Conservation (phyloP, 2,888 invertebrate genomes). For the Idaea dimidiata region DNA sequence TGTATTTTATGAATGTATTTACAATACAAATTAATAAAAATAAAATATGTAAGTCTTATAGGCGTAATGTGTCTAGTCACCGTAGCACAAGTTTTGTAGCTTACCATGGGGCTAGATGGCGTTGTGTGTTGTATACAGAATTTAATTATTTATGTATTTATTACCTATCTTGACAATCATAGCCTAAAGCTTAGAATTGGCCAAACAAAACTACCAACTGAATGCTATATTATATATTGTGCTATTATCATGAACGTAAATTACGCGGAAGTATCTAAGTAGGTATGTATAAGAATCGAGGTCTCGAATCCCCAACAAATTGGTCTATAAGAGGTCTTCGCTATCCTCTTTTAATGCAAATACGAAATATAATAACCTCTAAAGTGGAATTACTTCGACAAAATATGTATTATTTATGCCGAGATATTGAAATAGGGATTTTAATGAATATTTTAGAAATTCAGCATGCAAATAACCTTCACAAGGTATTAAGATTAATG, state of each 20-base stretch:
- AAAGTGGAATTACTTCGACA: conserved; percentile 28
- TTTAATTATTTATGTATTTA: no score
- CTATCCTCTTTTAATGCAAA: conserved; percentile 38
- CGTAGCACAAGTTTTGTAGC: no score
- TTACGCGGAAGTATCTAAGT: conserved; percentile 4
- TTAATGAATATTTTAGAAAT: conserved; percentile 6
- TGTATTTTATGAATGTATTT: no score
- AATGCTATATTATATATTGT: no score
- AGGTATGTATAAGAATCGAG: conserved; percentile 16
- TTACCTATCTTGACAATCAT: no score
- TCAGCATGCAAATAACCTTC: conserved; percentile 10
- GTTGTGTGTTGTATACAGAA: no score
- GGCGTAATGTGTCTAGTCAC: no score
- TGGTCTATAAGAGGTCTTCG: conserved; percentile 6
- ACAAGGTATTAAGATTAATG: conserved; percentile 1
- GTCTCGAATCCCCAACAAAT: conserved; percentile 13
- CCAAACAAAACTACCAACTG: no score
- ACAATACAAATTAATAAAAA: no score
- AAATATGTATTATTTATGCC: conserved; percentile 30
- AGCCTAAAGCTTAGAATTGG: no score
- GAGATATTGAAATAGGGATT: conserved; percentile 15
- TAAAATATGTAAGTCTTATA: no score
- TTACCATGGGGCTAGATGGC: no score
- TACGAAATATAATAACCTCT: conserved; percentile 26
- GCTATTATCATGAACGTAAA: conserved; percentile 2